Percentiles rank a stretch among this genome's conserved stretches.
These are phyloP conservation scores for Ommatoiulus sabulosus DNA, from an alignment of 2,888 invertebrate species.

Conservation along the genomic window DNA sequence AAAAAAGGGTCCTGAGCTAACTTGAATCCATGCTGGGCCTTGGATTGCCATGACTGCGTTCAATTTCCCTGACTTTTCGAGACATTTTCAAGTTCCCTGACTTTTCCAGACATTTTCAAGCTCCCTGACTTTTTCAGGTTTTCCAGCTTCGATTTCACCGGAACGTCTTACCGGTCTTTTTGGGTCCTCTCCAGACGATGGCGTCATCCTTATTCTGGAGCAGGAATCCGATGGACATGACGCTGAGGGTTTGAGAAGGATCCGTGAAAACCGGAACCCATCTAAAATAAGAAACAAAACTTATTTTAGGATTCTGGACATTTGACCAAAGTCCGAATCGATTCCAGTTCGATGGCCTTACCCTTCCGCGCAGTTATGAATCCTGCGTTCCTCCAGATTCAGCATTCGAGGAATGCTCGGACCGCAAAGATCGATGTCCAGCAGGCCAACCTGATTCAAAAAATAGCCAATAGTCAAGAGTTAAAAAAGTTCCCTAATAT, in stretches of 20 bases:
- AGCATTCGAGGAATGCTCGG: conserved; percentile 92
- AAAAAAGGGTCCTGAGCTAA: no score
- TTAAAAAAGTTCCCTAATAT: conserved; percentile 34
- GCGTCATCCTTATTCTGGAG: conserved; percentile 86
- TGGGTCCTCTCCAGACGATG: conserved; percentile 96
- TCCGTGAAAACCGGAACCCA: conserved; percentile 95
- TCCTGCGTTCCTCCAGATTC: conserved; percentile 83
- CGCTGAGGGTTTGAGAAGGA: conserved; percentile 81
- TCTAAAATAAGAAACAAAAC: conserved; percentile 69
- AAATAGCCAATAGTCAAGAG: neutral
- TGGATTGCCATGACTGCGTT: no score
- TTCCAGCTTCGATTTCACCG: no score
- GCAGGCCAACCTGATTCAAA: conserved; percentile 82
- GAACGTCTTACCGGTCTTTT: conserved; percentile 81
- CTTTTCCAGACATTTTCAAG: no score
- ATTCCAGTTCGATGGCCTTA: conserved; percentile 63
- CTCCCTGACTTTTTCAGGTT: no score
- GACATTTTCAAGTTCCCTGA: no score
- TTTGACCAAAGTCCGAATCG: no score
- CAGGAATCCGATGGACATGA: conserved; percentile 97
- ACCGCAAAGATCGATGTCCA: conserved; percentile 95
- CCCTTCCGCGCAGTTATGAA: conserved; percentile 91
- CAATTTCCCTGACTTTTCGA: no score
- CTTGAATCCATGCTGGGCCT: no score
- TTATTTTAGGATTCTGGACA: neutral